Evolutionary conservation across 2,113 vertebrate genomes (phyloP).

Genomic region (Peromyscus polionotus): DNA sequence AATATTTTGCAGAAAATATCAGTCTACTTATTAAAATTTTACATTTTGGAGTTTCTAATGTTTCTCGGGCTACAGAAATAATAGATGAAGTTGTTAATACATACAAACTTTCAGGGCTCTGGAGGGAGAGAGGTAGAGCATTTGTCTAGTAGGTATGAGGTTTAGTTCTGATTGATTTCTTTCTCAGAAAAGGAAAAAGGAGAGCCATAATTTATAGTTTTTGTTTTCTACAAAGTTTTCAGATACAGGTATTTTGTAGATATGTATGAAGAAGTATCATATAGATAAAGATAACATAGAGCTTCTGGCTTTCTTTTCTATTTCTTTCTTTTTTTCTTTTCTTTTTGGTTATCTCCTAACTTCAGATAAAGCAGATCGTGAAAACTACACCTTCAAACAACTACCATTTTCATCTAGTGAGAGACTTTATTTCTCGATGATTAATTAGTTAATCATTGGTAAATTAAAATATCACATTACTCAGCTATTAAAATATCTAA

Average conservation of each 20-base stretch:
- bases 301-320: background rate
- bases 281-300: background rate
- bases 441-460: conserved; percentile 47
- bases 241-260: background rate
- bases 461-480: conserved; percentile 60
- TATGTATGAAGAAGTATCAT: background rate
- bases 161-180: background rate
- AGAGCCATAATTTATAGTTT: background rate
- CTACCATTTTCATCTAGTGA: background rate
- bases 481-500: conserved; percentile 49
- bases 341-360: background rate
- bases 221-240: background rate
- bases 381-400: background rate
- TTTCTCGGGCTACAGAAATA: background rate
- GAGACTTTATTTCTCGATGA: conserved; percentile 17
- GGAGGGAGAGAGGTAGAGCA: background rate
- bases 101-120: background rate
- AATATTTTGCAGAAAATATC: conserved; percentile 20
- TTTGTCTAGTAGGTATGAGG: background rate
- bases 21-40: background rate
- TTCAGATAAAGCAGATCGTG: background rate
- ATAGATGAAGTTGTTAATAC: background rate
- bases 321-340: background rate
- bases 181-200: background rate
- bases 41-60: conserved; percentile 1